Evolutionary conservation across 2,888 invertebrate species (phyloP).

Genomic region (Netelia fuscicornis): DNA sequence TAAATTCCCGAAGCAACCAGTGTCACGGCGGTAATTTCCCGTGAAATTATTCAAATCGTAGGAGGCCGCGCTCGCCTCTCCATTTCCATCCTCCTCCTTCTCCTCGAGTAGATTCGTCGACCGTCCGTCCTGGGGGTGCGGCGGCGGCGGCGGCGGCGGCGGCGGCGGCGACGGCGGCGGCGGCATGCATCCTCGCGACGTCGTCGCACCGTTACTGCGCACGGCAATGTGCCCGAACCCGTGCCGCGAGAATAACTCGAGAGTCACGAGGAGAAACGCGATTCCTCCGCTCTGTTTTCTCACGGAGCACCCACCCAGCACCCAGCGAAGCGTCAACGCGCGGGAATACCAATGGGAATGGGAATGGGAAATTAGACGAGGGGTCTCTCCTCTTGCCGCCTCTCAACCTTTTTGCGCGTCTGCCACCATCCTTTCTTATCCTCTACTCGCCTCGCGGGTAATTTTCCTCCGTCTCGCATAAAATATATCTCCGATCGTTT

Average conservation of each 20-base stretch:
- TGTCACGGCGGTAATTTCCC: conserved; percentile 77
- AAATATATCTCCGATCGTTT: neutral
- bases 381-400: conserved; percentile 3
- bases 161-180: too few species aligned
- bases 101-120: neutral
- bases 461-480: conserved; percentile 17
- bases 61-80: conserved; percentile 44
- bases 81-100: conserved; percentile 53
- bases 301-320: neutral
- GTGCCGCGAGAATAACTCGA: conserved; percentile 41
- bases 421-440: conserved; percentile 3
- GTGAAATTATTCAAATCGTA: conserved; percentile 77
- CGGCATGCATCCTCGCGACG: neutral
- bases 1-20: conserved; percentile 74
- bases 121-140: too few species aligned
- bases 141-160: too few species aligned
- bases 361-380: conserved; percentile 52
- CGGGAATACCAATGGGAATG: too few species aligned
- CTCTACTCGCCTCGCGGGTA: neutral
- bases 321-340: conserved; percentile 44
- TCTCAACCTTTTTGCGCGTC: conserved; percentile 5
- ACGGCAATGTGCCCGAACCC: neutral
- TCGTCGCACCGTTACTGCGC: neutral
- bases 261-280: conserved; percentile 32
- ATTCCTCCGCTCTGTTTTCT: conserved; percentile 51